Base-by-base conservation (phyloP, 2,113 vertebrate genomes). In the Nothobranchius furzeri region DNA sequence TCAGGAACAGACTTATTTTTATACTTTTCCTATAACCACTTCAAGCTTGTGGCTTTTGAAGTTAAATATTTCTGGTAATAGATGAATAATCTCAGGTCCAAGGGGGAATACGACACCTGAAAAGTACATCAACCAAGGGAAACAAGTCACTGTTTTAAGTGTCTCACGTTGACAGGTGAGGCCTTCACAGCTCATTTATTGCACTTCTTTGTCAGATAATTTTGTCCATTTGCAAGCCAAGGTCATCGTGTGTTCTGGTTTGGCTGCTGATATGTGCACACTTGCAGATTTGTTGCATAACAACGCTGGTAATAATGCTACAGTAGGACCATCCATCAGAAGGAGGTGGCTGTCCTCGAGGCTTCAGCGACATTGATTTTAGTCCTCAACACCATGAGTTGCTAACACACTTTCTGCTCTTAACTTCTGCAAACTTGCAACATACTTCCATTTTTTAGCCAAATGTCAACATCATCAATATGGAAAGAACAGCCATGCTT, bases 121-220 rank as follows among this genome's bases (percentile, higher is more conserved):
- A 75, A 70, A 76, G 78, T 65, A 62, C 72, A 66, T 46, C 68
- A 72, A 74, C 53, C 6, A 10, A 64, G 63, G 80, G 75, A 70
- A 76, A 72, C 71, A 72, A 70, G 72, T 84, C 30, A 83, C 65
- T 80, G 70, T 87, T 87, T 88, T 78, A 86, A 89, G 85, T 88
- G 87, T 88, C 81, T 73, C 82, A 76, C 75, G 88, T 76, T 88
- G 88, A 88, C 86, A 88, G 88, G 77, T 75, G 73, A 88, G 84
- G 80, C 73, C 82, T 85, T 88, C 86, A 85, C 81, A 83, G 88
- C 79, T 91, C 88, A 89, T 89, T 89, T 87, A 82, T 68, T 81
- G 82, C 70, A 8, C 52, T 71, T 70, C 81, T 80, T 85, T 78
- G 85, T 86, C 68, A 79, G 73, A 80, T 30, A 40, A 70, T 83